Evolutionary conservation across 2,888 invertebrate species (phyloP).

Genomic region (Drosophila atroscutellata): DNA sequence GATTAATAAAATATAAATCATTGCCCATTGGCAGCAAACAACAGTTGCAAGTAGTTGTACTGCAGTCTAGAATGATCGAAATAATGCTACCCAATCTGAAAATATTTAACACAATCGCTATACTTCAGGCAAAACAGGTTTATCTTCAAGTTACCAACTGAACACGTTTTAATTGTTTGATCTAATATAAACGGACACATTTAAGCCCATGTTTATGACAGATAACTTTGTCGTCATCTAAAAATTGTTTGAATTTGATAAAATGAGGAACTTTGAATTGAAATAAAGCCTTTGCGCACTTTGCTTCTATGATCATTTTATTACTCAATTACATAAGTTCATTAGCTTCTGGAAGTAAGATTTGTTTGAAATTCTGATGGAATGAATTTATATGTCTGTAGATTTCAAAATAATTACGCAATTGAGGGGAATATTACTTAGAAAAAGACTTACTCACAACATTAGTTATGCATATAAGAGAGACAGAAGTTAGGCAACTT

Average conservation of each 20-base stretch:
- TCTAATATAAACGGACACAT: not conserved
- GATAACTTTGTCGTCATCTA: not conserved
- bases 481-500: not conserved
- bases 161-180: constrained; percentile 9
- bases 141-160: constrained; percentile 4
- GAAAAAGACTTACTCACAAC: not conserved
- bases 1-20: constrained; percentile 62
- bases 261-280: not conserved
- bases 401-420: not conserved
- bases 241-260: not conserved
- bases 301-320: not conserved
- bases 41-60: constrained; percentile 1
- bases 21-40: constrained; percentile 18
- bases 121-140: constrained; percentile 23
- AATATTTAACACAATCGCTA: not conserved
- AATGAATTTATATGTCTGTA: not conserved
- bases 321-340: not conserved
- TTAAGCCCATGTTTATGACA: constrained; percentile 4
- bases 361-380: not conserved
- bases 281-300: not conserved
- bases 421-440: not conserved
- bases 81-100: constrained; percentile 47
- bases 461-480: not conserved
- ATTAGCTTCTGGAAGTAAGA: not conserved
- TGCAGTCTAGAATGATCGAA: constrained; percentile 27